These are phyloP conservation scores for Vultur gryphus DNA, from an alignment of 2,797 vertebrate genomes.

Conservation along the genomic window DNA sequence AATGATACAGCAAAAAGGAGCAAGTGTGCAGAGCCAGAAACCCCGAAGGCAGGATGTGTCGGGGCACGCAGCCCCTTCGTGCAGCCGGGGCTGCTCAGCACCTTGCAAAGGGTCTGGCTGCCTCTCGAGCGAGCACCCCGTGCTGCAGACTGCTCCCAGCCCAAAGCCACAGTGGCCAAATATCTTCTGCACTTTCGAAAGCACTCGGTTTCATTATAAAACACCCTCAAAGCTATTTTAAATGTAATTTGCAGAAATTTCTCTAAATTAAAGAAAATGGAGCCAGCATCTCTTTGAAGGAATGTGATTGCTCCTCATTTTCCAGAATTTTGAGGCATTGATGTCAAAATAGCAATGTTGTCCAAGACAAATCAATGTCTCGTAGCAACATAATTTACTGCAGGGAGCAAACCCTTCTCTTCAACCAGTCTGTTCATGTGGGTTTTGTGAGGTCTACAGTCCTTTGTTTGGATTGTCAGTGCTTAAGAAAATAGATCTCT, in stretches of 20 bases:
- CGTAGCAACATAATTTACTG: rapidly evolving
- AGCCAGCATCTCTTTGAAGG: neutral
- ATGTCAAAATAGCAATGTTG: neutral
- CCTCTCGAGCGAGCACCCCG: rapidly evolving
- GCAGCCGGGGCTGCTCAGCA: rapidly evolving
- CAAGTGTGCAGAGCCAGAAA: neutral
- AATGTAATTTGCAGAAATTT: neutral
- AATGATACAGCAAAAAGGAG: rapidly evolving
- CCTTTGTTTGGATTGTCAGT: neutral
- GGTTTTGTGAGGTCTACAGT: neutral
- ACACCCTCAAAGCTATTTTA: neutral
- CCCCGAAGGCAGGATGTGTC: rapidly evolving
- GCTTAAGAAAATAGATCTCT: neutral
- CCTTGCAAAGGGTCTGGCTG: neutral
- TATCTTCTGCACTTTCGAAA: rapidly evolving
- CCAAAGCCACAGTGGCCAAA: rapidly evolving
- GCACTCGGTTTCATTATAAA: rapidly evolving
- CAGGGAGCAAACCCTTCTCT: neutral
- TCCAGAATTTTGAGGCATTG: neutral
- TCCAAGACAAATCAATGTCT: neutral
- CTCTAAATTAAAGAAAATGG: neutral
- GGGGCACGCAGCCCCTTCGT: rapidly evolving
- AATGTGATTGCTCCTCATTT: rapidly evolving
- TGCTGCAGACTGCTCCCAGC: neutral
- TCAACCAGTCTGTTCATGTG: rapidly evolving